These are phyloP conservation scores for Halcyon chelicuti DNA, from an alignment of 2,797 vertebrate genomes.

Conservation along the genomic window DNA sequence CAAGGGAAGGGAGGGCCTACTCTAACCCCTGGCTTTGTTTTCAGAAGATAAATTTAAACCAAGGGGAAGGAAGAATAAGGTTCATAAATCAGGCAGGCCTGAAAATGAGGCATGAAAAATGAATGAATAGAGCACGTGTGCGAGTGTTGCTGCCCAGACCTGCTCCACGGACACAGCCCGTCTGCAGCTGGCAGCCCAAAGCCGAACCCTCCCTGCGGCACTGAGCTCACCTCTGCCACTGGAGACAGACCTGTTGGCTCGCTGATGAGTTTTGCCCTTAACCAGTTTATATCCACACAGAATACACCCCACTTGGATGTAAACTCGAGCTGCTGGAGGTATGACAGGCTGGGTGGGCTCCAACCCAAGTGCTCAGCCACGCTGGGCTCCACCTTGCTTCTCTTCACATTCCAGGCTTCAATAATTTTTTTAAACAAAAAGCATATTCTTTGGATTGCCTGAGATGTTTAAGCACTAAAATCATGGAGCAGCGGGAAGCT, in stretches of 20 bases:
- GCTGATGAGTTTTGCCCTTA: neutral
- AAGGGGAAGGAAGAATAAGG: constrained; percentile 41
- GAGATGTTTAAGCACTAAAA: neutral
- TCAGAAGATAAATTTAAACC: constrained; percentile 43
- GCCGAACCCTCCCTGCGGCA: neutral
- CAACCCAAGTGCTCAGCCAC: rapidly evolving
- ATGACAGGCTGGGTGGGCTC: neutral
- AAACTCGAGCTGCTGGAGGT: rapidly evolving
- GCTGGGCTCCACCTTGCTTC: neutral
- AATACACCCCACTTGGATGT: neutral
- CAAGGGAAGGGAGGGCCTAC: neutral
- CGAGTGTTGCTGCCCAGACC: rapidly evolving
- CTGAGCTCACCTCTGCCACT: neutral
- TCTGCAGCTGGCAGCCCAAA: neutral
- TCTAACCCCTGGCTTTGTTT: neutral
- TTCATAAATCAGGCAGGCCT: constrained; percentile 51
- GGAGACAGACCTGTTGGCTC: neutral
- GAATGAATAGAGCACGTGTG: neutral
- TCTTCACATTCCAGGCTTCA: neutral
- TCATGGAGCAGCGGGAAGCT: neutral
- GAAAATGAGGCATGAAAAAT: constrained; percentile 59
- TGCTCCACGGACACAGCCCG: neutral
- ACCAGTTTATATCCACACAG: neutral
- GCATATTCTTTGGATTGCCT: neutral
- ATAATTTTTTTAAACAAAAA: neutral